Evolutionary conservation across 2,888 invertebrate genomes (phyloP).

Genomic region (Xanthorhoe spadicearia): DNA sequence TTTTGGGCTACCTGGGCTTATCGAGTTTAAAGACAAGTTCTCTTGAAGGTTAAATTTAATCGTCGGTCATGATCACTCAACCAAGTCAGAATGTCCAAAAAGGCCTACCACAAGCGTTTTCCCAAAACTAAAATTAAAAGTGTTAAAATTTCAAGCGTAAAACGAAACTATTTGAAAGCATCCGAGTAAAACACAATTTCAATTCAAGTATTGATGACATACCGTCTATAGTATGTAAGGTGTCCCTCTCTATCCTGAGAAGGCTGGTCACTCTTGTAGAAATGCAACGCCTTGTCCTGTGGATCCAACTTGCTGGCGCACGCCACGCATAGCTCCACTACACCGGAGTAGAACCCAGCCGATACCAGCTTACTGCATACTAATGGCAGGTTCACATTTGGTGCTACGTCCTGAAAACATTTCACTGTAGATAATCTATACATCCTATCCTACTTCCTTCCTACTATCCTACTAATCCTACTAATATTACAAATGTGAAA

Average conservation of each 20-base stretch:
- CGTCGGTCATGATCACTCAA: no score
- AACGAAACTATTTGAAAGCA: not conserved
- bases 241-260: slow-evolving; percentile 93
- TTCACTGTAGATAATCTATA: not conserved
- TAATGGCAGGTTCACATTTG: slow-evolving; percentile 92
- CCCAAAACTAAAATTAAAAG: no score
- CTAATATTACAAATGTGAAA: no score
- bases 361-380: slow-evolving; percentile 94
- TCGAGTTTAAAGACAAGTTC: no score
- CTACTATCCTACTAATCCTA: no score
- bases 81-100: no score
- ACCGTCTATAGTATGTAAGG: slow-evolving; percentile 88
- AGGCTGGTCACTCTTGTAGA: slow-evolving; percentile 93
- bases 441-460: no score
- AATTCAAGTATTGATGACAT: slow-evolving; percentile 1
- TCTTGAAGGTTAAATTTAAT: no score
- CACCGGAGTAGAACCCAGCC: slow-evolving; percentile 93
- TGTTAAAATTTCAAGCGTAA: no score
- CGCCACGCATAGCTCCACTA: slow-evolving; percentile 93
- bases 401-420: slow-evolving; percentile 87
- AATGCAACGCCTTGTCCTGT: slow-evolving; percentile 93
- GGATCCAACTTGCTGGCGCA: slow-evolving; percentile 96
- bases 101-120: no score
- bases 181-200: not conserved
- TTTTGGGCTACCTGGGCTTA: no score